Evolutionary conservation across 1,140 invertebrate genomes (phyloP), one percentile per base, ranked within the genome.

Genomic region (Harpegnathos saltator): DNA sequence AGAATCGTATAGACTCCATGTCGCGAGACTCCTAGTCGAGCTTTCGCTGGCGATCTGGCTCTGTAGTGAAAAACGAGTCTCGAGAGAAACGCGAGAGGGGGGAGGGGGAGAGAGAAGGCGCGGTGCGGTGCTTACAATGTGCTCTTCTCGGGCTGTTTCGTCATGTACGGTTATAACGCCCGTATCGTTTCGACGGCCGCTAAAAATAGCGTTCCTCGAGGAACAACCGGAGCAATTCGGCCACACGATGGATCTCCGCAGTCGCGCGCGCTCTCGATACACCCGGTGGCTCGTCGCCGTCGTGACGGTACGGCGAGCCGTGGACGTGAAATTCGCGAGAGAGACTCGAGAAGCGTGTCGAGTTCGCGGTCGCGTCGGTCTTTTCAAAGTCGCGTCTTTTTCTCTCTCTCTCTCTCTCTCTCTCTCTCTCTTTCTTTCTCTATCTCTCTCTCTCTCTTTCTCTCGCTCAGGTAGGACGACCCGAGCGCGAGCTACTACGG

Each of bases 101-200:
- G 11, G 38, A 44, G 17, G n/a, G 29, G 5, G 29, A 1, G 29
- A 33, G 29, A 33, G 29, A 33, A 5, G 5, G 1, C 5, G 29
- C 52, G 24, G 26, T 54, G 15, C 50, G 54, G 68, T 15, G 66
- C 44, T 74, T 26, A 24, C 82, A 62, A 77, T 71, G 83, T 82
- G 82, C 59, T 48, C 38, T 50, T 48, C 50, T 56, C 58, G 29
- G 59, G 62, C 24, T 50, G 59, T 78, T 80, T 85, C 77, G 66
- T 88, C 83, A 85, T 88, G 81, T 88, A 88, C 87, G 86, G 86
- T 88, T 88, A 88, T 88, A 88, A 77, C 86, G 77, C 74, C 83
- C 86, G 87, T 88, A 85, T 88, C 87, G 87, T 69, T 56, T 72
- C 59, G 48, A 44, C 59, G 84, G 38, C 66, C 58, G 65, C 73